phyloP scores from a whole-genome alignment of 2,113 vertebrate species.

The Sminthopsis crassicaudata region DNA sequence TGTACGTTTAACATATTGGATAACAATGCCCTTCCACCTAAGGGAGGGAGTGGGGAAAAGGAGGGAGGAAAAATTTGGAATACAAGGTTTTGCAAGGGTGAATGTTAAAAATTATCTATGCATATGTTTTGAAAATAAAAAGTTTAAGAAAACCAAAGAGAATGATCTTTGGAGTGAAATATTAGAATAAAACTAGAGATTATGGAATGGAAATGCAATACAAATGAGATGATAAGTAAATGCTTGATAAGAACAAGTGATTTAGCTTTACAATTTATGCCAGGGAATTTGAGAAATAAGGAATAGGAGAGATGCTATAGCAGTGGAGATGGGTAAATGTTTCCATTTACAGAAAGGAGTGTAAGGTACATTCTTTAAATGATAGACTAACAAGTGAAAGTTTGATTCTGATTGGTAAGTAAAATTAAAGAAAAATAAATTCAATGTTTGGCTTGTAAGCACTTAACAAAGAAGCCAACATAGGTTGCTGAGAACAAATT shows the following conservation, averaged over 20 bases:
- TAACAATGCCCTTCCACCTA: no score
- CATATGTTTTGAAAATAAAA: no score
- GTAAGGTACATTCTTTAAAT: not conserved
- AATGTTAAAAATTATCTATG: no score
- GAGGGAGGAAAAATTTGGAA: no score
- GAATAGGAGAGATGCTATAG: not conserved
- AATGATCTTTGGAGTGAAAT: not conserved
- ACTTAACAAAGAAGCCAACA: not conserved
- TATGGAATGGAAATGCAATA: not conserved
- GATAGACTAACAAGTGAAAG: not conserved
- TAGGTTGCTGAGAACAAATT: not conserved
- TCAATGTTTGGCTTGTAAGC: not conserved
- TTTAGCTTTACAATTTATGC: not conserved
- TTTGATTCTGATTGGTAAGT: not conserved
- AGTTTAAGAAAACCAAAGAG: no score
- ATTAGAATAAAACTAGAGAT: not conserved
- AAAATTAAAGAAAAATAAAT: not conserved
- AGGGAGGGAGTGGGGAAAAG: no score
- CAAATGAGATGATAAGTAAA: not conserved
- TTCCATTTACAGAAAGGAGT: not conserved
- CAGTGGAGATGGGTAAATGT: not conserved
- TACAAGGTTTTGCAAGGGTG: no score
- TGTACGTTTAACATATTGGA: no score
- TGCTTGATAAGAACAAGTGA: not conserved
- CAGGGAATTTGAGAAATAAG: not conserved